Evolutionary conservation across 2,888 invertebrate genomes (phyloP), one percentile per base, ranked within the genome.

Genomic region (Anarsia innoxiella): DNA sequence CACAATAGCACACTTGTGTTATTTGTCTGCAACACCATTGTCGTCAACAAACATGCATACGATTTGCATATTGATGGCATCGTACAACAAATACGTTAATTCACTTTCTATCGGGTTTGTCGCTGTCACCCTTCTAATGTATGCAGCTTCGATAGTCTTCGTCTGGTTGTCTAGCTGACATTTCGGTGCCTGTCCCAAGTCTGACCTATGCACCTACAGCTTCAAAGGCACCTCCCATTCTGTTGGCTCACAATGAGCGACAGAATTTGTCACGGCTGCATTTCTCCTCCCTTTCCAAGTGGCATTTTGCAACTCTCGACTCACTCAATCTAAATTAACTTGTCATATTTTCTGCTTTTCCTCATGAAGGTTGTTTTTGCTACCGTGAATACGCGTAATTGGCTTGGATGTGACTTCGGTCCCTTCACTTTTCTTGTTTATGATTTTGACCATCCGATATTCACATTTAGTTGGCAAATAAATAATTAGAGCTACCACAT

Each of bases 311-410:
- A 4, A 12, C 66, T 68, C 72, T 70, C 67, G 49, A 46, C 55
- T 50, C 56, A 56, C 64, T 77, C 70, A 66, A 69, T 76, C 72
- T 71, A 73, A 74, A 79, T 78, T 71, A 73, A 71, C 67, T 65
- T 72, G 76, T 78, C 78, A 74, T 67, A 71, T 73, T 70, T 65
- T 69, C 66, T 67, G 63, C 62, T 68, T 74, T 75, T 74, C 68
- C 62, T 51, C 53, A 53, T 47, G 41, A 10, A 33, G 53, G 50
- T 48, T 54, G 58, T 66, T 66, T 67, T 70, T 67, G 58, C 61
- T 42, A 40, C 51, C 26, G 31, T 31, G 38, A 45, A 49, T 56
- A 53, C 52, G 56, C 56, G 57, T 67, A 65, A 67, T 67, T 62
- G 55, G 60, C 56, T 49, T 47, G 60, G 9, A 5, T 4, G 9